These are phyloP conservation scores for Anthopleura sola DNA, from an alignment of 64 coral and sea anemone genomes.

Conservation along the genomic window DNA sequence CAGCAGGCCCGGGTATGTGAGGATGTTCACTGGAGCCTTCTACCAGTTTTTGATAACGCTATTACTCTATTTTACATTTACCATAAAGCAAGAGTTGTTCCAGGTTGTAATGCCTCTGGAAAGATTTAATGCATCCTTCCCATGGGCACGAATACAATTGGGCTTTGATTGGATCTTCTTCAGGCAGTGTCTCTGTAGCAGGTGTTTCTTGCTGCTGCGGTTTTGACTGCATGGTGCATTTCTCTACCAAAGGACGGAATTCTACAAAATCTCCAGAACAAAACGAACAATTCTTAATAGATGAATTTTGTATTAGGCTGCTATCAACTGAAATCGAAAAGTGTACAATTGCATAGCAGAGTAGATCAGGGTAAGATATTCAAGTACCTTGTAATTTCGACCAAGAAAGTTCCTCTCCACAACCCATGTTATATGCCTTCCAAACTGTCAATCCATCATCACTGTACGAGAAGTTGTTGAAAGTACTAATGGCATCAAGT, in stretches of 20 bases:
- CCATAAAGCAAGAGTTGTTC: conserved; percentile 52
- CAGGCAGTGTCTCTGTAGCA: no score
- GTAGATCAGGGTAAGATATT: neutral
- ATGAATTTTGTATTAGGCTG: neutral
- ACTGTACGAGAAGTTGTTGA: neutral
- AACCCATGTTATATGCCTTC: neutral
- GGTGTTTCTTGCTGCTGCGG: no score
- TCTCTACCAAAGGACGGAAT: no score
- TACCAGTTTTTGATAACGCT: no score
- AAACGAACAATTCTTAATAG: neutral
- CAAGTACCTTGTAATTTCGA: conserved; percentile 7
- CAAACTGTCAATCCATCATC: neutral
- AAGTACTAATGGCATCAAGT: neutral
- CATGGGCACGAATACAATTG: neutral
- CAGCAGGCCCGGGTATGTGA: no score
- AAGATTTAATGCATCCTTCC: conserved; percentile 6
- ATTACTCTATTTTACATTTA: conserved; percentile 45
- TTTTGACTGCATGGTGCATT: no score
- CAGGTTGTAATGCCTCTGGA: conserved; percentile 15
- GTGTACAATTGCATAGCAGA: neutral
- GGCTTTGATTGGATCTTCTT: no score
- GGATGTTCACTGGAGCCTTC: no score
- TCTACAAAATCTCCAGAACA: conserved; percentile 3
- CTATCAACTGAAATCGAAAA: neutral
- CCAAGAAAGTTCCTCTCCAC: neutral